Conservation (phyloP, 2,113 vertebrate genomes). For the Calyptommatus sinebrachiatus region DNA sequence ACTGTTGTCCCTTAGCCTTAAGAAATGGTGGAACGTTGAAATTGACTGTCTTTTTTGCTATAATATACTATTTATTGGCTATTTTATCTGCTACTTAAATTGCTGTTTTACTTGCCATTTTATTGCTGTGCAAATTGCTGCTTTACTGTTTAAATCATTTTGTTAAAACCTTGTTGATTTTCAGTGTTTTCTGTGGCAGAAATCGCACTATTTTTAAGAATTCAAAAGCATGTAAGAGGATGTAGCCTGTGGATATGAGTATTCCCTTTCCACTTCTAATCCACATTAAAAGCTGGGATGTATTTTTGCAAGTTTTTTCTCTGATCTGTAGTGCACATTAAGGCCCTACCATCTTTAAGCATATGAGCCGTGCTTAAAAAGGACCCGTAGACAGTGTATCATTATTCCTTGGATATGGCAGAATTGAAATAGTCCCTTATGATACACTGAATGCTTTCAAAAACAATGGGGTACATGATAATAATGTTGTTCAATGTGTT, state of each 20-base stretch:
- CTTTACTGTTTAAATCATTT: neutral
- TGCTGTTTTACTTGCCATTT: neutral
- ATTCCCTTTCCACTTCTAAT: too few species aligned
- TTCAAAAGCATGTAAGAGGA: too few species aligned
- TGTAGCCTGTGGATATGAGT: too few species aligned
- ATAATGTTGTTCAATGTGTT: neutral
- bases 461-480: neutral
- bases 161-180: neutral
- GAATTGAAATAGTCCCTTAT: neutral
- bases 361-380: too few species aligned
- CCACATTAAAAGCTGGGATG: too few species aligned
- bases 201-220: too few species aligned
- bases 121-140: neutral
- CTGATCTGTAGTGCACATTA: too few species aligned
- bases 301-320: too few species aligned
- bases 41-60: neutral
- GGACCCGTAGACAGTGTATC: neutral
- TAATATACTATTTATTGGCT: slow-evolving; percentile 8
- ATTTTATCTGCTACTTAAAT: slow-evolving; percentile 14
- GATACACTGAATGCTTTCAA: neutral
- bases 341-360: too few species aligned
- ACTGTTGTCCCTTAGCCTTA: neutral
- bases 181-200: neutral
- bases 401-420: neutral
- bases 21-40: neutral